phyloP scores from a whole-genome alignment of 2,888 invertebrate species.

The Drosophila ustulata region DNA sequence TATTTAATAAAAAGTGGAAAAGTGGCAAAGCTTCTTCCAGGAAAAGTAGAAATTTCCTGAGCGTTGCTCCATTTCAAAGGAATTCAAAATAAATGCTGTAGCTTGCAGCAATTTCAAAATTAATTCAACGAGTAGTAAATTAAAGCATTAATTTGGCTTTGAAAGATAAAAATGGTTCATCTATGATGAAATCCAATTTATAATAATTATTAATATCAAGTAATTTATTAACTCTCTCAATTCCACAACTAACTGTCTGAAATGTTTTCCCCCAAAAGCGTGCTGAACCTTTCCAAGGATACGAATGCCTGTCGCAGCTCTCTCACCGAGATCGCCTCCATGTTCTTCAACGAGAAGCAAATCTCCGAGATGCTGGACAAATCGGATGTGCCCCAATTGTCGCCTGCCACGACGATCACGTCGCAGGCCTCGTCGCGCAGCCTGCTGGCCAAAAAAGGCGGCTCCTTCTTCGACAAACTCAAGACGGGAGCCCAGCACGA shows the following conservation, averaged over 20 bases:
- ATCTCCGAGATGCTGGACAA: slow-evolving; percentile 76
- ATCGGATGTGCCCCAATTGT: slow-evolving; percentile 74
- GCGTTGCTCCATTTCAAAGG: no score
- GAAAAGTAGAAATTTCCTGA: no score
- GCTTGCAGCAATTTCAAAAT: no score
- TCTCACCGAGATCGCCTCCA: slow-evolving; percentile 87
- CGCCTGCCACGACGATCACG: slow-evolving; percentile 76
- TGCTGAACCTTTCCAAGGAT: slow-evolving; percentile 84
- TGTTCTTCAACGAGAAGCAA: slow-evolving; percentile 82
- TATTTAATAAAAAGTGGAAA: no score
- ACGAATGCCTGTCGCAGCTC: slow-evolving; percentile 81
- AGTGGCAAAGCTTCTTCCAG: no score
- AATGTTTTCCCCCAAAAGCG: slow-evolving; percentile 49
- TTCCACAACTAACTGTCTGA: neutral
- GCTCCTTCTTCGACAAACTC: slow-evolving; percentile 93
- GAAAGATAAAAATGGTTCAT: no score
- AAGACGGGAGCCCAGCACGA: slow-evolving; percentile 90
- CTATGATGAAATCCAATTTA: no score
- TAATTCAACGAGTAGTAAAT: no score
- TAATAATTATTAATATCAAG: no score
- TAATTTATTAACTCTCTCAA: neutral
- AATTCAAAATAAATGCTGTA: no score
- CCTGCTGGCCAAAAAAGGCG: slow-evolving; percentile 84
- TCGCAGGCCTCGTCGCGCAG: slow-evolving; percentile 75
- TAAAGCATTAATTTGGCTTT: no score